Percentiles rank a stretch among this genome's conserved stretches.
Evolutionary conservation across 2,797 vertebrate genomes (phyloP).

Genomic region (Melanogrammus aeglefinus): DNA sequence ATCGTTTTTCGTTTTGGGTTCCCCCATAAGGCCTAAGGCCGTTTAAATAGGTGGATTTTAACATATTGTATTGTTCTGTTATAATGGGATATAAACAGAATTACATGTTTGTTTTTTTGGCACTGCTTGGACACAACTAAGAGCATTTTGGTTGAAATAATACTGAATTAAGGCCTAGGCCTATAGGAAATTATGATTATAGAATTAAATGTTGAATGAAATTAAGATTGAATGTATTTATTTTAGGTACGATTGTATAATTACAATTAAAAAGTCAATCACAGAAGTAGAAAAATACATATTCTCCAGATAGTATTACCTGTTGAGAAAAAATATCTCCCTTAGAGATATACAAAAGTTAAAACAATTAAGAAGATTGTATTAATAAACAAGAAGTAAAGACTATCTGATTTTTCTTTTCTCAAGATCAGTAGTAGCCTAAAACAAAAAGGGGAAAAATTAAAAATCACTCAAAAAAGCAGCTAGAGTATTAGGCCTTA

Average conservation of each 20-base stretch:
- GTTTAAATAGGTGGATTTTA: background rate
- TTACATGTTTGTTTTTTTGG: constrained; percentile 21
- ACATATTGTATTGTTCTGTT: constrained; percentile 2
- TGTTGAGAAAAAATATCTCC: constrained; percentile 23
- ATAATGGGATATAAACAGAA: constrained; percentile 10
- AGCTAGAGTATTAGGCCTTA: constrained; percentile 12
- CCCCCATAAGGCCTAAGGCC: background rate
- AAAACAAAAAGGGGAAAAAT: constrained; percentile 2
- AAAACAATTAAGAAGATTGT: background rate
- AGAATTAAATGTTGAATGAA: constrained; percentile 28
- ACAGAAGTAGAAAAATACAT: constrained; percentile 42
- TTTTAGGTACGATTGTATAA: constrained; percentile 25
- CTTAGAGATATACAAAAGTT: constrained; percentile 45
- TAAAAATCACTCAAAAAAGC: constrained; percentile 4
- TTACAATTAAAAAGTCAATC: constrained; percentile 32
- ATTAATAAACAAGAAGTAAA: constrained; percentile 22
- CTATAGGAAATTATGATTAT: constrained; percentile 20
- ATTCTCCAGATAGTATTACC: constrained; percentile 28
- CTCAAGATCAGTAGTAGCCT: constrained; percentile 6
- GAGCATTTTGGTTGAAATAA: background rate
- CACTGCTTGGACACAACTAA: constrained; percentile 2
- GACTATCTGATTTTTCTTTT: constrained; percentile 23
- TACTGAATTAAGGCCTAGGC: background rate
- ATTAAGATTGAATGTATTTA: constrained; percentile 34
- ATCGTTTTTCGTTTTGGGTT: background rate